Base-by-base conservation (phyloP, 2,113 vertebrate species). In the Lepus europaeus region DNA sequence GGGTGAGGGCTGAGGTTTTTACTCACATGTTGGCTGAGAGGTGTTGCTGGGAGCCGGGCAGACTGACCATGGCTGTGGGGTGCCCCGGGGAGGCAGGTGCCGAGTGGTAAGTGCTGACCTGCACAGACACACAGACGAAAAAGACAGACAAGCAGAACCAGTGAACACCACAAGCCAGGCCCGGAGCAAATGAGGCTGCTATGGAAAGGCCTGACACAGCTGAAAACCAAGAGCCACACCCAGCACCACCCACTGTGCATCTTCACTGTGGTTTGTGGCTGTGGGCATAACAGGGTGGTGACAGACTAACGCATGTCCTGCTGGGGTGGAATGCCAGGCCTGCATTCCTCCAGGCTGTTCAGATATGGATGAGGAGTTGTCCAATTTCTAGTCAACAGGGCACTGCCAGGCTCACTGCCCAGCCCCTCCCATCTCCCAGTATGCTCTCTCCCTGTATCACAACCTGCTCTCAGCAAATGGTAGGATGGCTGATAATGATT, bases 21-120 rank as follows among this genome's bases (percentile, higher is more conserved):
- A 99, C 98, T 92, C 97, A 99, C 98, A 98, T 98, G 51, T 98
- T 98, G 9, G 98, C 91, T 0, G 98, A 91, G 0, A 98, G 23
- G 27, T 97, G 98, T 8, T 98, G 98, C 97, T 98, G 98, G 95
- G 98, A 98, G 22, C 97, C 94, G 27, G 98, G 98, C 10, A 98
- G 93, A 3, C 97, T 97, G 86, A 98, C 94, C 3, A 98, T 93
- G 87, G 98, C 97, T 0, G 97, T 94, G 0, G 98, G 93, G 22
- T 97, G 97, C 78, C 98, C 98, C 79, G 98, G 76, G 0, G 98
- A 33, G 88, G 96, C 98, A 25, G 98, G 83, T 0, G 68, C 4
- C 0, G 98, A 33, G 8, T 97, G 98, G n/a, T 97, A 97, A 36
- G 96, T 77, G 80, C 95, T 98, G 97, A 98, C 97, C 98, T 99